Conservation (phyloP, 1,140 invertebrate genomes). For the Tetragnatha versicolor region DNA sequence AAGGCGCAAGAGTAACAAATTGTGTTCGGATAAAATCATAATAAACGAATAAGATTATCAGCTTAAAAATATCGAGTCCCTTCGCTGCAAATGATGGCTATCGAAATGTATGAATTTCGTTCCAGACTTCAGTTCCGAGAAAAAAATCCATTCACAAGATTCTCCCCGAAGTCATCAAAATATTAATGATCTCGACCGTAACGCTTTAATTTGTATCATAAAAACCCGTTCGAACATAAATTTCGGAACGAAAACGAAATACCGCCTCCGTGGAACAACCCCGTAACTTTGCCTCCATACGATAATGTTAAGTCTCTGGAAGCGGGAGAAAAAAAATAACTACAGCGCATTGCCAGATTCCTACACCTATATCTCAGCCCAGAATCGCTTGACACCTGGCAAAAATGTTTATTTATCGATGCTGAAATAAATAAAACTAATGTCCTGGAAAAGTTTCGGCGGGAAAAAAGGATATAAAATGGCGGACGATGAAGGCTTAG, state of each 20-base stretch:
- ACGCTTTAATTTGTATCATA: conserved; percentile 20
- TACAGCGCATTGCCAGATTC: conserved; percentile 1
- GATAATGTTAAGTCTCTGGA: neutral
- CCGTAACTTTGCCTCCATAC: neutral
- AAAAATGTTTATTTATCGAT: conserved; percentile 40
- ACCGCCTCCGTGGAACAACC: neutral
- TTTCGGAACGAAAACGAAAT: conserved; percentile 13
- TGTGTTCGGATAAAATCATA: no score
- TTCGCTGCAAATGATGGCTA: no score
- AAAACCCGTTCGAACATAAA: conserved; percentile 17
- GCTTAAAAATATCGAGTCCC: no score
- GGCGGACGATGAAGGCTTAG: neutral
- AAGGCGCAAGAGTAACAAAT: no score
- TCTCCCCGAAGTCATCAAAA: neutral
- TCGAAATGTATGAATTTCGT: no score
- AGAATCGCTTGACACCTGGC: neutral
- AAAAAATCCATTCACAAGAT: no score
- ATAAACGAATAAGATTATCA: no score
- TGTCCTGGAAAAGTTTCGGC: conserved; percentile 25
- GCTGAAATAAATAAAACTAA: conserved; percentile 45
- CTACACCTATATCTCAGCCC: neutral
- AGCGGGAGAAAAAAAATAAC: neutral
- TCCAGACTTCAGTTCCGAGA: no score
- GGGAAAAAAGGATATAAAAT: conserved; percentile 21
- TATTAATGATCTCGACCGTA: conserved; percentile 18